These are phyloP conservation scores for Parnassius apollo DNA, from an alignment of 2,888 invertebrate genomes.

Conservation along the genomic window DNA sequence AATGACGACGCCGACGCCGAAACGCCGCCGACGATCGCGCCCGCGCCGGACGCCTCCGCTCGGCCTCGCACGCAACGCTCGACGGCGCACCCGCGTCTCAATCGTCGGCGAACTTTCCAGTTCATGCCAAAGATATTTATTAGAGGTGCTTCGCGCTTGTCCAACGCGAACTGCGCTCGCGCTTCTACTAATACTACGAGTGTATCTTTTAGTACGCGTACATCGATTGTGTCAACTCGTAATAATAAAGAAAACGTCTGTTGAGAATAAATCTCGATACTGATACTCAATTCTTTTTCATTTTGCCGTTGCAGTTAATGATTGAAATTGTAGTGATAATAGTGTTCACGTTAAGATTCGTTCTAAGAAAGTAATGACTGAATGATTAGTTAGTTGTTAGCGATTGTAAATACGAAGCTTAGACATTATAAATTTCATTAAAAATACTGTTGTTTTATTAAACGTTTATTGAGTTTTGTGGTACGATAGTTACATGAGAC, in stretches of 20 bases:
- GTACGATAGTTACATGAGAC: no score
- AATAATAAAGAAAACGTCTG: slow-evolving; percentile 21
- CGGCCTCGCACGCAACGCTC: background rate
- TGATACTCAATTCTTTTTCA: slow-evolving; percentile 76
- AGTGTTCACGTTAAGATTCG: slow-evolving; percentile 75
- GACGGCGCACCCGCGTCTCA: slow-evolving; percentile 61
- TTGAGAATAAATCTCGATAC: slow-evolving; percentile 68
- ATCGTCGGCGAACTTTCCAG: slow-evolving; percentile 67
- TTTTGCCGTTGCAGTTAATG: slow-evolving; percentile 75
- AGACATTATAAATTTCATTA: slow-evolving; percentile 78
- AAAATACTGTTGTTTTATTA: slow-evolving; percentile 58
- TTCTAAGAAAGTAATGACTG: slow-evolving; percentile 76
- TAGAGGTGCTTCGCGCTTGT: slow-evolving; percentile 60
- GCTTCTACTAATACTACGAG: slow-evolving; percentile 37
- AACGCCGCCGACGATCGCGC: slow-evolving; percentile 6
- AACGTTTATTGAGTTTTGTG: background rate
- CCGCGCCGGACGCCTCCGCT: background rate
- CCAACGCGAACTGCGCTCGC: slow-evolving; percentile 46
- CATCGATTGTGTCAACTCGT: slow-evolving; percentile 45
- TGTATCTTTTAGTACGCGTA: slow-evolving; percentile 49
- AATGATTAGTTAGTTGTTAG: slow-evolving; percentile 74
- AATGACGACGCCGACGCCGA: slow-evolving; percentile 39
- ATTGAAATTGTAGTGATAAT: slow-evolving; percentile 77
- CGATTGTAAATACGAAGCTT: slow-evolving; percentile 78
- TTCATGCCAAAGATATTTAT: slow-evolving; percentile 82